Conservation (phyloP, 2,888 invertebrate species). For the Theretra japonica region DNA sequence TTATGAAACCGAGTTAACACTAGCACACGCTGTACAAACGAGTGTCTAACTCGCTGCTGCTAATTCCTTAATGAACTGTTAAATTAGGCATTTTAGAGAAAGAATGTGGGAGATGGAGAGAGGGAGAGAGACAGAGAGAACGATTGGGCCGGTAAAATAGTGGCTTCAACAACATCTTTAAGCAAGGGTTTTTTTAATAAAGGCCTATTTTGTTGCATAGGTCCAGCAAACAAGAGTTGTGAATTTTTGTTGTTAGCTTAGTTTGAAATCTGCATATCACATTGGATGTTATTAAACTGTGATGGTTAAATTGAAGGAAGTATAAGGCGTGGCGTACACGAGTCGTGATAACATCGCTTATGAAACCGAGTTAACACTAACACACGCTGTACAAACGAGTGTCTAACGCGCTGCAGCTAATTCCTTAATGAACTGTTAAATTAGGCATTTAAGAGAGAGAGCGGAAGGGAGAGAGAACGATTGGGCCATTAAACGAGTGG, state of each 20-base stretch:
- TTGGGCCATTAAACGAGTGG: too few species aligned
- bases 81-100: conserved; percentile 32
- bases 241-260: too few species aligned
- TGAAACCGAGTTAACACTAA: conserved; percentile 18
- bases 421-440: conserved; percentile 44
- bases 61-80: conserved; percentile 44
- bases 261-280: too few species aligned
- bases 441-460: background rate
- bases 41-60: conserved; percentile 39
- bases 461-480: too few species aligned
- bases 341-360: conserved; percentile 26
- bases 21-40: conserved; percentile 2
- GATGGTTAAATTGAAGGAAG: conserved; percentile 27
- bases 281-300: too few species aligned
- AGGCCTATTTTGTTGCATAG: too few species aligned
- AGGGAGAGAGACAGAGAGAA: conserved; percentile 32
- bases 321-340: conserved; percentile 32
- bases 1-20: conserved; percentile 25
- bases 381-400: conserved; percentile 30
- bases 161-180: too few species aligned
- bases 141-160: background rate
- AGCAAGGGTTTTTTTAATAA: too few species aligned
- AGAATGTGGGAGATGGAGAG: conserved; percentile 37
- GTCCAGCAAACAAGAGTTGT: too few species aligned
- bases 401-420: conserved; percentile 40